Evolutionary conservation across 2,113 vertebrate species (phyloP), one percentile per base, ranked within the genome.

Genomic region (Pelmatolapia mariae): DNA sequence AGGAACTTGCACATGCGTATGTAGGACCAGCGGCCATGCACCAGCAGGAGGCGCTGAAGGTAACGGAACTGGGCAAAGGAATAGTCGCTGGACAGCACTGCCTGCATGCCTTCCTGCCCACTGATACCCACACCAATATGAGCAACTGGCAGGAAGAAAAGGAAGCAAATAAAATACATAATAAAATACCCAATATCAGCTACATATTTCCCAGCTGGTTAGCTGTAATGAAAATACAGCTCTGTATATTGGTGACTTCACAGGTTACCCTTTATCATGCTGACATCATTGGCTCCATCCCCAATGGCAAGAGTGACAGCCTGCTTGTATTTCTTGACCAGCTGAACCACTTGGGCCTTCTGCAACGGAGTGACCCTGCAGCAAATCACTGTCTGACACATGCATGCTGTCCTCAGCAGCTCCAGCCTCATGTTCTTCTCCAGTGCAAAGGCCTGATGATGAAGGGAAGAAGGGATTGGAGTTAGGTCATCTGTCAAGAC

Each of bases 1-100:
- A 99, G 96, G 92, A 99, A 99, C 90, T 97, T 98, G 97, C 97
- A 98, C 97, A 99, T 99, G 95, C 98, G 97, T 47, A 98, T 95
- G 82, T 99, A 99, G 15, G 98, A 99, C 98, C 98, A 99, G 54
- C 98, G 97, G 2, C 98, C 98, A 0, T 99, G 98, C 33, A 99
- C 97, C 91, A 99, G 86, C 89, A 99, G 97, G 86, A 99, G 97
- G 90, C 98, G 98, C 95, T 98, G 97, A 24, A 99, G 97, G 92
- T 97, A 98, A 8, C 94, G 97, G 95, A 99, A 99, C 97, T 99
- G 98, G 1, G 97, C 97, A 2, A 99, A 98, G 93, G 97, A 96
- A 89, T 95, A 99, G 95, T 99, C 98, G 0, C 98, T 98, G 94
- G 97, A 98, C 79, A 99, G 95, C 66, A 98, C 97, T 0, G 98